Evolutionary conservation across 2,888 invertebrate genomes (phyloP), one percentile per base, ranked within the genome.

Genomic region (Coenonympha glycerion): DNA sequence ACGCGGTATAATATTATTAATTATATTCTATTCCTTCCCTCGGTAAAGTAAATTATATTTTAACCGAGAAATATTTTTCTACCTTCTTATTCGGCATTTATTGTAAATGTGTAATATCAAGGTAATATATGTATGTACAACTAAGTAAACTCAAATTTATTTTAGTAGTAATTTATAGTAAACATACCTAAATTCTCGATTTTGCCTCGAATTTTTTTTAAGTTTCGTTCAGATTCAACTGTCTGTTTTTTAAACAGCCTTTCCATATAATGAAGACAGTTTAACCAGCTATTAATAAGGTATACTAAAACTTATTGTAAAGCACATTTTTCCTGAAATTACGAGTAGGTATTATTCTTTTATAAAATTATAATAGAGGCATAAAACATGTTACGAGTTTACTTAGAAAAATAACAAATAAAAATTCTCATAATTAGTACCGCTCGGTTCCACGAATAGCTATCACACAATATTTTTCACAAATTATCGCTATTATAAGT

Each of bases 401-500:
- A 46, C n/a, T 24, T 26, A 18, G n/a, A n/a, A n/a, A n/a, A 30
- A 5, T 15, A 48, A 34, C 6, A 41, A 48, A 34, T 41, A 24
- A 41, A 26, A 41, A 19, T 48, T 48, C 48, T 45, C n/a, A 30
- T 28, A 34, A 52, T 44, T 49, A 34, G 30, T 19, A 34, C 34
- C 28, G 39, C 44, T 24, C 30, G 36, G 37, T 49, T 52, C 49
- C 39, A 24, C 28, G 39, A 26, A 44, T 44, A 18, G 30, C 30
- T 37, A 41, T 47, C 47, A 49, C 39, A 47, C 34, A 44, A 47
- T 36, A 49, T 41, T 47, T 45, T 46, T 42, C 24, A 31, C 18
- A 48, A 52, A 52, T 49, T 41, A 55, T 37, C 37, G 41, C 18
- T 24, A 49, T 52, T 55, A 49, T 47, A 28, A 44, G 47, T 49